These are phyloP conservation scores for Ischnus inquisitorius DNA, from an alignment of 2,888 invertebrate genomes.

Conservation along the genomic window DNA sequence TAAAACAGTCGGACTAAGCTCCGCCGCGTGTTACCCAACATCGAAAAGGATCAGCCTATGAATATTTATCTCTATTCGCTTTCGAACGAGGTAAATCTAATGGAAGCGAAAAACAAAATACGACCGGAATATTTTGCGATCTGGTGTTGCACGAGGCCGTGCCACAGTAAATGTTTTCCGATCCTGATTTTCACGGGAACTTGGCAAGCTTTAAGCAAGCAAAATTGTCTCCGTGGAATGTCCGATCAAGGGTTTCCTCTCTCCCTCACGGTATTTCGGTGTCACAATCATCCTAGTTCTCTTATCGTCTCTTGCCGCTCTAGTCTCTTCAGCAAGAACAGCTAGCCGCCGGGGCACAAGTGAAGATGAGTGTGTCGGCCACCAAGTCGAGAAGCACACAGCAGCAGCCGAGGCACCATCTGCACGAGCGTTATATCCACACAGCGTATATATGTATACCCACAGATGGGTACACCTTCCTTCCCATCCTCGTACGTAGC, in stretches of 20 bases:
- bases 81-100: not conserved
- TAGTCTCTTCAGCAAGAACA: constrained; percentile 3
- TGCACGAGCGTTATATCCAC: constrained; percentile 54
- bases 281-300: constrained; percentile 4
- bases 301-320: constrained; percentile 25
- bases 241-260: constrained; percentile 16
- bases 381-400: constrained; percentile 54
- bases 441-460: not conserved
- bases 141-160: too few species aligned
- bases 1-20: too few species aligned
- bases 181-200: not conserved
- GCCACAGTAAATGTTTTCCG: not conserved
- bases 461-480: constrained; percentile 16
- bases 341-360: constrained; percentile 20
- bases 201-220: not conserved
- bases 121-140: not conserved
- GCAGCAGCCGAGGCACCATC: constrained; percentile 67
- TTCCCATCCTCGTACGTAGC: constrained; percentile 45
- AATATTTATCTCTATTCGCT: not conserved
- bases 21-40: too few species aligned
- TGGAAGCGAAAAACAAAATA: not conserved
- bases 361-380: constrained; percentile 35
- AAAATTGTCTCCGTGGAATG: not conserved
- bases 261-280: constrained; percentile 17
- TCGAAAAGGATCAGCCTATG: not conserved